Evolutionary conservation across 2,113 vertebrate species (phyloP), one percentile per base, ranked within the genome.

Genomic region (Scomber scombrus): DNA sequence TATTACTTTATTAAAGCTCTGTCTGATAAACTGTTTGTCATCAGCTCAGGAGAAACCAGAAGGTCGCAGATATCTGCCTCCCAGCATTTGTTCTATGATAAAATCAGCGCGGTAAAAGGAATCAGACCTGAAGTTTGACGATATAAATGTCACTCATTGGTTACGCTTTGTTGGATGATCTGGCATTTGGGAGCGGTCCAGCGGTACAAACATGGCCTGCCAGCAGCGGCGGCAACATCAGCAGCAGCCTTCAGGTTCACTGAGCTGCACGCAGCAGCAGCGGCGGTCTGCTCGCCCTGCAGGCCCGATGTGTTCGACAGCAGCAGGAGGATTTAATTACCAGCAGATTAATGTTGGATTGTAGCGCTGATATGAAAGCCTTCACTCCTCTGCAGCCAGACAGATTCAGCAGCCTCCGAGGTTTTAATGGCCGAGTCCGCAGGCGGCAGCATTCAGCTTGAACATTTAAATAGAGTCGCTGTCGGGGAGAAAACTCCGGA

Each of bases 271-370:
- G 34, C 34, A 0, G 34, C 34, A 2, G 34, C 34, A 2, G 34
- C 34, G 6, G 34, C 7, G 9, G 34, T 40, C 34, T 40, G 34
- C 34, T 40, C 34, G 34, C 34, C 34, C 34, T 40, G 34, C 34
- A 40, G 34, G 34, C 34, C 8, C 5, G 2, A 50, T 23, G 0
- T 0, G 15, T 7, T 70, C 52, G 0, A 49, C 16, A 49, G 54
- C 66, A 66, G 71, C 64, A 46, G 60, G 64, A 62, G 31, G 66
- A 13, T 80, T 86, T 83, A 76, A 83, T 76, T 71, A 75, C 2
- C 40, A 31, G 43, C 65, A 67, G 64, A 64, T 55, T 21, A 40
- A 76, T 45, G 45, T 60, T 51, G 60, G 45, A 70, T 15, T 45
- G 52, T 7, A 31, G 34, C 23, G 8, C 56, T 13, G 50, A 60